phyloP scores from a whole-genome alignment of 2,797 vertebrate genomes.

The Phaenicophaeus curvirostris region DNA sequence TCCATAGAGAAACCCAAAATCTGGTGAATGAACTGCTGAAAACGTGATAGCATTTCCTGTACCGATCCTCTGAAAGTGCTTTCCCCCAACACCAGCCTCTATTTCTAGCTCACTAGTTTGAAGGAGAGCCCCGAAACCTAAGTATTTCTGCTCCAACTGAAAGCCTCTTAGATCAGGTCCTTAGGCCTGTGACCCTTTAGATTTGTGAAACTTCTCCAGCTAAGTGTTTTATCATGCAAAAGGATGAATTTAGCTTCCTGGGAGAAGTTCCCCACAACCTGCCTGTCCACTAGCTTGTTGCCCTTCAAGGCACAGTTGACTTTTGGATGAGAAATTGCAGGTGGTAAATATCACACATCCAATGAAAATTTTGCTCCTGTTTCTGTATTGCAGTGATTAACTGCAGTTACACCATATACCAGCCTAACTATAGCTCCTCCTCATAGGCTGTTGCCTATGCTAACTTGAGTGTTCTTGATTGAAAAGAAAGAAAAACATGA shows the following conservation, averaged over 20 bases:
- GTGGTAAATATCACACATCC: neutral
- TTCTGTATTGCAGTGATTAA: neutral
- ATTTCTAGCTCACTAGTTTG: neutral
- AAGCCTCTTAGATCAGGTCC: neutral
- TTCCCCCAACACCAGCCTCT: neutral
- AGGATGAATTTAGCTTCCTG: neutral
- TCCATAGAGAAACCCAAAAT: neutral
- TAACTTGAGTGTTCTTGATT: neutral
- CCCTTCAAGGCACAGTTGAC: neutral
- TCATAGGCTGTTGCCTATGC: neutral
- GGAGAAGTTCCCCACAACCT: neutral
- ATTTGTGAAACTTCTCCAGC: neutral
- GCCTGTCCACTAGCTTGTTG: neutral
- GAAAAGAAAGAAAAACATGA: conserved; percentile 23
- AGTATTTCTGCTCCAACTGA: neutral
- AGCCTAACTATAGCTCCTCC: neutral
- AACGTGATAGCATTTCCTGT: neutral
- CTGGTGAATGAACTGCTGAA: neutral
- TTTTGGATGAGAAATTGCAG: neutral
- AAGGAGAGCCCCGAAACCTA: neutral
- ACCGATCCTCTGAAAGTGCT: neutral
- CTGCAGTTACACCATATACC: neutral
- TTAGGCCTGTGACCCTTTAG: neutral
- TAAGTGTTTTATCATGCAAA: neutral
- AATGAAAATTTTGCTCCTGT: neutral